These are phyloP conservation scores for Tetrao urogallus DNA, from an alignment of 2,113 vertebrate species.

Conservation along the genomic window DNA sequence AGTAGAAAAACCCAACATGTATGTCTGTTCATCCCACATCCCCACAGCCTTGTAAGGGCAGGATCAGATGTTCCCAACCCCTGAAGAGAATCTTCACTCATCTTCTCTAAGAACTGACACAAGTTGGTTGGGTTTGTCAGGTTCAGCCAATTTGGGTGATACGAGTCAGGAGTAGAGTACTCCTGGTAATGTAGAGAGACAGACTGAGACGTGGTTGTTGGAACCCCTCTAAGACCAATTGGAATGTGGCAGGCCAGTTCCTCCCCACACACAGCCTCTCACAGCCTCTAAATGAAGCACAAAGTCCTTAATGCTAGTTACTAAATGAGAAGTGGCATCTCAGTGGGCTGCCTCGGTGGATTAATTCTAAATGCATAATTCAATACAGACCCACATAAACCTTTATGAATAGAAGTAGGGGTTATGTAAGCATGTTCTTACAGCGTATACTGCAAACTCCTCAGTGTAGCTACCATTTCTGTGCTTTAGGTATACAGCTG, in stretches of 20 bases:
- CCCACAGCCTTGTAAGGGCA: neutral
- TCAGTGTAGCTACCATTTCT: neutral
- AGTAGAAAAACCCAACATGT: neutral
- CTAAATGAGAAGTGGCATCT: slow-evolving; percentile 71
- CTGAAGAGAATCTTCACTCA: slow-evolving; percentile 19
- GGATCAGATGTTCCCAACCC: neutral
- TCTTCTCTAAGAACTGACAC: neutral
- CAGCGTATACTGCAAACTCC: slow-evolving; percentile 40
- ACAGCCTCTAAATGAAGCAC: slow-evolving; percentile 65
- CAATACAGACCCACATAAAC: slow-evolving; percentile 71
- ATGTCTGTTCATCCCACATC: neutral
- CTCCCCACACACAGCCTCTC: slow-evolving; percentile 53
- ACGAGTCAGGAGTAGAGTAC: neutral
- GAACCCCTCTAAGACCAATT: slow-evolving; percentile 9
- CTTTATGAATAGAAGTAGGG: slow-evolving; percentile 66
- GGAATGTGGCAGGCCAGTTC: slow-evolving; percentile 46
- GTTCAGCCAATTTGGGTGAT: neutral
- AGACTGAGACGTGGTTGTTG: slow-evolving; percentile 45
- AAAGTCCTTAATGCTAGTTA: slow-evolving; percentile 60
- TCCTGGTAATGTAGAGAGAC: neutral
- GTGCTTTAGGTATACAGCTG: neutral
- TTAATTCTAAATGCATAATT: slow-evolving; percentile 73
- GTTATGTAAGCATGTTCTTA: slow-evolving; percentile 70
- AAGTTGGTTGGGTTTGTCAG: neutral
- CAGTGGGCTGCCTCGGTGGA: slow-evolving; percentile 72